phyloP scores from a whole-genome alignment of 2,797 vertebrate genomes.

The Chromis chromis region DNA sequence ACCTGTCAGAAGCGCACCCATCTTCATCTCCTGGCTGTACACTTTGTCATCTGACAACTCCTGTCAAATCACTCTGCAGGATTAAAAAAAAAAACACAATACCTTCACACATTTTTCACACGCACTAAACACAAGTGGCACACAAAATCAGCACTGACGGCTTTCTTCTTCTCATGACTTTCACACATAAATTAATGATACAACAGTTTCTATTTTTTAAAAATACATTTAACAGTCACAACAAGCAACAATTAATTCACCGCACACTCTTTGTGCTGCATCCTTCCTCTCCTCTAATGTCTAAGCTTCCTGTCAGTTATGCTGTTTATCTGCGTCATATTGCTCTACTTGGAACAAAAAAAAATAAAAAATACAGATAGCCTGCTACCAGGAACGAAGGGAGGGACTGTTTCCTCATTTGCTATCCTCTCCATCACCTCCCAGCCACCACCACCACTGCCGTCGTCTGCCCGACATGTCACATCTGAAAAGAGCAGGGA shows the following conservation, averaged over 20 bases:
- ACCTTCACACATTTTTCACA: conserved; percentile 28
- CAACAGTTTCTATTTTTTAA: not conserved
- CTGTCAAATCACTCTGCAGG: conserved; percentile 64
- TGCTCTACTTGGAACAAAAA: conserved; percentile 24
- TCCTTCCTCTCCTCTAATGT: not conserved
- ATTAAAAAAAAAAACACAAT: not conserved
- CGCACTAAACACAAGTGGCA: conserved; percentile 14
- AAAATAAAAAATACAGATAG: conserved; percentile 10
- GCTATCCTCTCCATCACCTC: conserved; percentile 43
- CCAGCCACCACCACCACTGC: conserved; percentile 20
- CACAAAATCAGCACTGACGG: conserved; percentile 19
- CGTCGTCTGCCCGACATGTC: conserved; percentile 65
- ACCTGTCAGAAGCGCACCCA: conserved; percentile 69
- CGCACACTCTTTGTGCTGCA: not conserved
- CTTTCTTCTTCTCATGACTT: conserved; percentile 20
- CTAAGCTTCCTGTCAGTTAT: conserved; percentile 24
- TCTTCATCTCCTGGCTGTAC: conserved; percentile 71
- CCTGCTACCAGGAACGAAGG: conserved; percentile 36
- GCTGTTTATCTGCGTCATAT: conserved; percentile 49
- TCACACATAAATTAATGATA: conserved; percentile 25
- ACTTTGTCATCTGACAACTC: conserved; percentile 72
- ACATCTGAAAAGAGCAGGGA: conserved; percentile 69
- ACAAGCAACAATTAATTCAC: conserved; percentile 20
- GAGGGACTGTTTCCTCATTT: conserved; percentile 54
- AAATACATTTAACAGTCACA: too few species aligned